phyloP scores from a whole-genome alignment of 1,140 invertebrate species.

The Tetraneura akinire region DNA sequence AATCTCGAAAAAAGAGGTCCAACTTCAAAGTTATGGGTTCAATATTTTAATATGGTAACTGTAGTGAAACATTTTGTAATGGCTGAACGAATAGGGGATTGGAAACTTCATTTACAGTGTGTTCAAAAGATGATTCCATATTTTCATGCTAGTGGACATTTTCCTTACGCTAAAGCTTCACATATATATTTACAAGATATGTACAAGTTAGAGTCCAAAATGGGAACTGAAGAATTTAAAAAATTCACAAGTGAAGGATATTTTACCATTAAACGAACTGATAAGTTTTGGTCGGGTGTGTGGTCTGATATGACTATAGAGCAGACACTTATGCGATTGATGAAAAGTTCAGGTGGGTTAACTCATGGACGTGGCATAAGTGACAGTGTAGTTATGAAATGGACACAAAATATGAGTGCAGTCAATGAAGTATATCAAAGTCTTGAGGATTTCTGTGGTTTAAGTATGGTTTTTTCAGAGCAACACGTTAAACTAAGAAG shows the following conservation, averaged over 20 bases:
- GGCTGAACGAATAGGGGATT: conserved; percentile 56
- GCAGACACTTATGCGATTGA: conserved; percentile 58
- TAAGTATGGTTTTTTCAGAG: conserved; percentile 57
- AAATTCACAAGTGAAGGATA: conserved; percentile 57
- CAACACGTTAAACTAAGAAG: conserved; percentile 59
- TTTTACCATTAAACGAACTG: conserved; percentile 58
- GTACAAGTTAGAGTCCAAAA: not conserved
- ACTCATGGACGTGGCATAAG: conserved; percentile 57
- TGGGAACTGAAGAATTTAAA: conserved; percentile 57
- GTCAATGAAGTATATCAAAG: conserved; percentile 38
- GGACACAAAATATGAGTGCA: conserved; percentile 57
- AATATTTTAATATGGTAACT: conserved; percentile 57
- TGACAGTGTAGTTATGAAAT: conserved; percentile 59
- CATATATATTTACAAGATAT: conserved; percentile 52
- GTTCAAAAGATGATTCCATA: conserved; percentile 10
- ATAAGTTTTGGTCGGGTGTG: conserved; percentile 59
- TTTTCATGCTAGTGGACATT: conserved; percentile 54
- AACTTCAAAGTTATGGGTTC: conserved; percentile 59
- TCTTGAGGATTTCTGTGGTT: conserved; percentile 57
- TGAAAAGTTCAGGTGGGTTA: conserved; percentile 59
- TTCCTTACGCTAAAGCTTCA: conserved; percentile 47
- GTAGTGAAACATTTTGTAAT: conserved; percentile 58
- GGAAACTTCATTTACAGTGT: not conserved
- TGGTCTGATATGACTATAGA: conserved; percentile 59
- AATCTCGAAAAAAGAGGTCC: not conserved